Conservation (phyloP, 1,140 invertebrate genomes). For the Argopecten irradians region DNA sequence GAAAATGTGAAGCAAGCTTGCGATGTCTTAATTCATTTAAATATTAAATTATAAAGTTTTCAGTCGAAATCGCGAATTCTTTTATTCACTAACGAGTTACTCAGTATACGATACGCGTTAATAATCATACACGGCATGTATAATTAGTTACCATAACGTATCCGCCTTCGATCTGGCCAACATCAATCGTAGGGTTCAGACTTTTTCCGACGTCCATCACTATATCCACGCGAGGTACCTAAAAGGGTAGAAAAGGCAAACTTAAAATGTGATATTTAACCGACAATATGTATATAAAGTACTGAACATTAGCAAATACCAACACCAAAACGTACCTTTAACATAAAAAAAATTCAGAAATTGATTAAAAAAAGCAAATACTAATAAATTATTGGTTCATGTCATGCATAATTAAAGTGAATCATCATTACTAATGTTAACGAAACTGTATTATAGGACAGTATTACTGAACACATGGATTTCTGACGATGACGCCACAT, state of each 20-base stretch:
- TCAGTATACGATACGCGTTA: too few relatives aligned
- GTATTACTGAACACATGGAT: too few relatives aligned
- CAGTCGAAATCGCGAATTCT: background rate
- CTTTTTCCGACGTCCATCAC: slow-evolving; percentile 74
- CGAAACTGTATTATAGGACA: too few relatives aligned
- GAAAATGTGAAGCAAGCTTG: background rate
- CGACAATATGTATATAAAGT: too few relatives aligned
- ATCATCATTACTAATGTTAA: too few relatives aligned
- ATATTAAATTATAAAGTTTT: background rate
- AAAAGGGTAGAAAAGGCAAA: too few relatives aligned
- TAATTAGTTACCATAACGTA: slow-evolving; percentile 34
- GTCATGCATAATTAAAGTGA: too few relatives aligned
- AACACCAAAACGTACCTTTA: background rate
- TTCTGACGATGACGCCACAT: too few relatives aligned
- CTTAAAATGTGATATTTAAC: too few relatives aligned
- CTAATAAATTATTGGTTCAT: too few relatives aligned
- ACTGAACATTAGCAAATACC: slow-evolving; percentile 82
- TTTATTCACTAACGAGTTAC: background rate
- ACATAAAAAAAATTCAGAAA: too few relatives aligned
- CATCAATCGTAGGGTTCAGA: slow-evolving; percentile 73
- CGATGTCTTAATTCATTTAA: background rate
- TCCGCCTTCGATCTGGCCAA: slow-evolving; percentile 61
- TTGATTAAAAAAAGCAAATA: too few relatives aligned
- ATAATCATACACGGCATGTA: background rate
- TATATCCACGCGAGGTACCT: slow-evolving; percentile 68